Percentiles rank a stretch among this genome's conserved stretches.
Conservation (phyloP, 92 coral and sea anemone genomes). For the Palythoa heliodiscus region DNA sequence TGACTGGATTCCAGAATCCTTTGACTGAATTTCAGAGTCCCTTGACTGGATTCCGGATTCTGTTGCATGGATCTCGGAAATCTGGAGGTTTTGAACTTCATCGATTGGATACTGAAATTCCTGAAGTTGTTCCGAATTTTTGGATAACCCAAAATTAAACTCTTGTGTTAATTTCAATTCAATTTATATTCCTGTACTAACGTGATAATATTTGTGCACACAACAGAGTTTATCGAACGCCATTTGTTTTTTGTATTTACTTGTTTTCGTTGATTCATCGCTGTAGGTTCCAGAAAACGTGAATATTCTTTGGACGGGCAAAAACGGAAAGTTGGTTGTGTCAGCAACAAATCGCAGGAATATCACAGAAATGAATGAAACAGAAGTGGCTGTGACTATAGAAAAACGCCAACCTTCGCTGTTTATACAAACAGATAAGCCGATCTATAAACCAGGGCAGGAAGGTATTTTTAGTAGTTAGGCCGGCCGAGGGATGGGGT, state of each 20-base stretch:
- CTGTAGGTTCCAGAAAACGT: slow-evolving; percentile 5
- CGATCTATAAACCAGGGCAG: slow-evolving; percentile 97
- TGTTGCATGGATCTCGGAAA: too few species aligned
- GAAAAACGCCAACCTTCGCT: slow-evolving; percentile 43
- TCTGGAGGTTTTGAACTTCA: too few species aligned
- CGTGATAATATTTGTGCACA: too few species aligned
- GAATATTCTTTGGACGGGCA: background rate
- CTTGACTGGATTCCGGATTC: too few species aligned
- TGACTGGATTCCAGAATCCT: too few species aligned
- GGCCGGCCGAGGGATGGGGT: background rate
- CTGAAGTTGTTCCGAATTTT: too few species aligned
- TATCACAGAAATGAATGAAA: slow-evolving; percentile 5
- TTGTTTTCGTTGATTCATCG: background rate
- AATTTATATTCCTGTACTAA: too few species aligned
- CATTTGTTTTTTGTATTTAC: background rate
- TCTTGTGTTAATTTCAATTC: too few species aligned
- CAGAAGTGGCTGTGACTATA: slow-evolving; percentile 45
- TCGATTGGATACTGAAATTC: too few species aligned
- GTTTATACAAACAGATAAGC: slow-evolving; percentile 95
- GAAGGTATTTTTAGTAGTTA: slow-evolving; percentile 60
- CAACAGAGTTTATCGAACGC: too few species aligned
- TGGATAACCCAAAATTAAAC: too few species aligned
- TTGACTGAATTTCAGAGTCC: too few species aligned
- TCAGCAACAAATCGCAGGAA: slow-evolving; percentile 22
- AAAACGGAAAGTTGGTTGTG: slow-evolving; percentile 36